Percentiles rank a stretch among this genome's conserved stretches.
Evolutionary conservation across 2,797 vertebrate species (phyloP).

Genomic region (Tarsius wallacei): DNA sequence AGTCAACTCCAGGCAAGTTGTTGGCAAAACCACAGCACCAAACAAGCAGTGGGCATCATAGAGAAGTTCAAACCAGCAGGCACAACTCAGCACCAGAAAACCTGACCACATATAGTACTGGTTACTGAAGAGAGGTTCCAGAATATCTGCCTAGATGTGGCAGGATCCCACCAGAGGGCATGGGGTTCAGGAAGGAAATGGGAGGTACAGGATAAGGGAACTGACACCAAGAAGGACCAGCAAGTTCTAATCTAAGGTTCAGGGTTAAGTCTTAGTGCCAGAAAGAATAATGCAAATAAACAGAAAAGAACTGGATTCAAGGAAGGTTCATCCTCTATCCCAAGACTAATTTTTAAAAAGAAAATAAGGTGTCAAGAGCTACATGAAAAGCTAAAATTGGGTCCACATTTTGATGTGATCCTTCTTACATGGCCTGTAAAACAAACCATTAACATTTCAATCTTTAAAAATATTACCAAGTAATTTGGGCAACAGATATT

Average conservation of each 20-base stretch:
- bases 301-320: background rate
- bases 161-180: background rate
- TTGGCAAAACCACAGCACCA: background rate
- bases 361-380: background rate
- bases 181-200: accelerated
- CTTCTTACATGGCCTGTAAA: conserved; percentile 9
- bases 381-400: background rate
- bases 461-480: conserved; percentile 5
- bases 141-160: background rate
- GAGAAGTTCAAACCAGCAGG: background rate
- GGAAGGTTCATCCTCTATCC: background rate
- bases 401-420: background rate
- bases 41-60: background rate
- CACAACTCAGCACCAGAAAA: background rate
- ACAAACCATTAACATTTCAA: background rate
- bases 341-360: background rate
- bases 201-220: background rate
- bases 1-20: background rate
- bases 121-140: background rate
- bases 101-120: background rate
- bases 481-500: background rate
- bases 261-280: background rate
- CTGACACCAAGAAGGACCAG: background rate
- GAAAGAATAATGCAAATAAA: background rate
- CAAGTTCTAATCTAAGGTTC: background rate